These are phyloP conservation scores for Cardinalis cardinalis DNA, from an alignment of 2,113 vertebrate species.

Conservation along the genomic window DNA sequence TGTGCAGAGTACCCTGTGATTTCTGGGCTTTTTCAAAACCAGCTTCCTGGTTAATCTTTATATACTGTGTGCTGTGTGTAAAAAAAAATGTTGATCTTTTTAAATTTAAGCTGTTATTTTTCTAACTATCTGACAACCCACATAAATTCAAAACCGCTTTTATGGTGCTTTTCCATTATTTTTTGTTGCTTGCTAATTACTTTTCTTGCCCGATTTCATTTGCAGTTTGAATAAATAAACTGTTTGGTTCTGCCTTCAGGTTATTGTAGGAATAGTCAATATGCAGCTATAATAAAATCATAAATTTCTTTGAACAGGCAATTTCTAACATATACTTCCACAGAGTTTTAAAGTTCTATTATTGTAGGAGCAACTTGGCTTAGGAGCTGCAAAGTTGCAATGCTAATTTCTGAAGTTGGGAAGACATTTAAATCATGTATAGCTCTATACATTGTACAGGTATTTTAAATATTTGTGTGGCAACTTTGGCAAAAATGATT, in stretches of 20 bases:
- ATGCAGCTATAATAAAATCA: slow-evolving; percentile 78
- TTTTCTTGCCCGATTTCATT: slow-evolving; percentile 78
- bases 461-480: slow-evolving; percentile 14
- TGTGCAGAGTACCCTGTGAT: background rate
- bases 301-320: slow-evolving; percentile 81
- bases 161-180: slow-evolving; percentile 75
- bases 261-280: slow-evolving; percentile 76
- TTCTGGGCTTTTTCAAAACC: background rate
- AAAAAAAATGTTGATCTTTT: slow-evolving; percentile 40
- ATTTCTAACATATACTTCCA: slow-evolving; percentile 72
- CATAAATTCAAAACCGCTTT: slow-evolving; percentile 72
- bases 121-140: slow-evolving; percentile 68
- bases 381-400: slow-evolving; percentile 50
- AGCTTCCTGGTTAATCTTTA: slow-evolving; percentile 5
- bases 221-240: slow-evolving; percentile 81
- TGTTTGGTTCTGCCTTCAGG: slow-evolving; percentile 74
- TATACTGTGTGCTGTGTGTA: background rate
- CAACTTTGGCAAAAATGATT: background rate
- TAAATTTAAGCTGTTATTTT: slow-evolving; percentile 69
- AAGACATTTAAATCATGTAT: slow-evolving; percentile 3
- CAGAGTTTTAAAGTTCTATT: slow-evolving; percentile 66
- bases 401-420: slow-evolving; percentile 49
- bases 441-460: background rate
- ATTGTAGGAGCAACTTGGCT: slow-evolving; percentile 60
- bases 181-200: slow-evolving; percentile 80